phyloP scores from a whole-genome alignment of 2,113 vertebrate species.

The Istiophorus platypterus region DNA sequence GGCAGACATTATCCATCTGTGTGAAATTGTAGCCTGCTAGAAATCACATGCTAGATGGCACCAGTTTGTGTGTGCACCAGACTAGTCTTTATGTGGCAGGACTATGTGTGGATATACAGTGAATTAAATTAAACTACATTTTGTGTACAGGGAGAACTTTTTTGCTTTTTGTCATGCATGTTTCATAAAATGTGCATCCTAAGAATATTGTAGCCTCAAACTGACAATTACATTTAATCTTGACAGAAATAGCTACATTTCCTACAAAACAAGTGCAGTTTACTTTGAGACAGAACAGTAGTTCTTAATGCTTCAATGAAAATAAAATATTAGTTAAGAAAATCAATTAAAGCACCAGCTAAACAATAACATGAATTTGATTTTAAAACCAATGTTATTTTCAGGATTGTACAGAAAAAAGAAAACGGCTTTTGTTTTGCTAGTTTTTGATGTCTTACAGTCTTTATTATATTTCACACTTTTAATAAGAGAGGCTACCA shows the following conservation, averaged over 20 bases:
- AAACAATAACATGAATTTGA: not conserved
- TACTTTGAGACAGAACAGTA: too few relatives aligned
- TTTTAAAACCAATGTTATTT: not conserved
- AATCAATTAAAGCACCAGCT: too few relatives aligned
- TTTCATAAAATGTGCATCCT: not conserved
- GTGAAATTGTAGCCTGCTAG: not conserved
- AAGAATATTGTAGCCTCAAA: not conserved
- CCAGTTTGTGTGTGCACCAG: not conserved
- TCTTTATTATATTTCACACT: not conserved
- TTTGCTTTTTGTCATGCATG: not conserved
- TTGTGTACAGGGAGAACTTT: not conserved
- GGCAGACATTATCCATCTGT: conserved; percentile 2
- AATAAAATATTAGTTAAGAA: too few relatives aligned
- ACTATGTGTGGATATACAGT: not conserved
- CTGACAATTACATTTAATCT: too few relatives aligned
- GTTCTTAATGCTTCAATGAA: too few relatives aligned
- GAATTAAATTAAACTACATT: not conserved
- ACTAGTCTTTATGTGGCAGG: not conserved
- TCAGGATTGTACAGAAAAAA: not conserved
- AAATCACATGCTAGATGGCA: not conserved
- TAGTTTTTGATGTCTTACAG: too few relatives aligned
- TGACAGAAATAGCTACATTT: too few relatives aligned
- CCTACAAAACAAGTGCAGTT: too few relatives aligned
- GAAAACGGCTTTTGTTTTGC: not conserved
- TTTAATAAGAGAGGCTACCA: not conserved